These are phyloP conservation scores for Ia io DNA, from an alignment of 2,113 vertebrate genomes.

Conservation along the genomic window DNA sequence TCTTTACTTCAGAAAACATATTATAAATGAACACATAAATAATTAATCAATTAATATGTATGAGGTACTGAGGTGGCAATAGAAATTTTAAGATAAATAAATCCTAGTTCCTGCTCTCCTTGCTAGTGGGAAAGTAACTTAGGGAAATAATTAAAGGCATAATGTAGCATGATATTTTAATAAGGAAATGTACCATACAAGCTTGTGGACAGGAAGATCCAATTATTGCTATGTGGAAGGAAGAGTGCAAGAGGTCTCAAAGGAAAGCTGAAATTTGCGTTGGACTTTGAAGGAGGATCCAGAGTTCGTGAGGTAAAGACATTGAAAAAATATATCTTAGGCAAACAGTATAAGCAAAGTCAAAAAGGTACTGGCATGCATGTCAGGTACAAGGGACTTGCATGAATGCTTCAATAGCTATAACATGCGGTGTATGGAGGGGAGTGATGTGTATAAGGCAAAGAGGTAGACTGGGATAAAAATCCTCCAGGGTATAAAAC, in stretches of 20 bases:
- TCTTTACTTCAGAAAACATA: neutral
- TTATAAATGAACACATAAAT: neutral
- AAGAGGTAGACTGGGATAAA: neutral
- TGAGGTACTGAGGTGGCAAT: neutral
- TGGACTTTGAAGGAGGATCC: conserved; percentile 1
- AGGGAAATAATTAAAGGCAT: conserved; percentile 25
- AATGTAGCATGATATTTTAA: neutral
- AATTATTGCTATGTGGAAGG: conserved; percentile 15
- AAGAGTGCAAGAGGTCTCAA: neutral
- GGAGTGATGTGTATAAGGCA: neutral
- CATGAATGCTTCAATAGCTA: neutral
- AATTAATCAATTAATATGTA: neutral
- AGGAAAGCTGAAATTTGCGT: neutral
- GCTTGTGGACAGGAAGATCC: neutral
- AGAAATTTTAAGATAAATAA: conserved; percentile 46
- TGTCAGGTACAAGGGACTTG: neutral
- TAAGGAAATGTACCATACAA: neutral
- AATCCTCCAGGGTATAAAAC: neutral
- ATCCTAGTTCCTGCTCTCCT: neutral
- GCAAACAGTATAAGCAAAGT: neutral
- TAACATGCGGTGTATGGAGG: neutral
- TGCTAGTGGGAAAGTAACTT: neutral
- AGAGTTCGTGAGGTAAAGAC: neutral
- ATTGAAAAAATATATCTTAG: neutral
- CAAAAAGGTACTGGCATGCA: neutral